phyloP scores from a whole-genome alignment of 2,113 vertebrate genomes.

The Baryphthengus martii region DNA sequence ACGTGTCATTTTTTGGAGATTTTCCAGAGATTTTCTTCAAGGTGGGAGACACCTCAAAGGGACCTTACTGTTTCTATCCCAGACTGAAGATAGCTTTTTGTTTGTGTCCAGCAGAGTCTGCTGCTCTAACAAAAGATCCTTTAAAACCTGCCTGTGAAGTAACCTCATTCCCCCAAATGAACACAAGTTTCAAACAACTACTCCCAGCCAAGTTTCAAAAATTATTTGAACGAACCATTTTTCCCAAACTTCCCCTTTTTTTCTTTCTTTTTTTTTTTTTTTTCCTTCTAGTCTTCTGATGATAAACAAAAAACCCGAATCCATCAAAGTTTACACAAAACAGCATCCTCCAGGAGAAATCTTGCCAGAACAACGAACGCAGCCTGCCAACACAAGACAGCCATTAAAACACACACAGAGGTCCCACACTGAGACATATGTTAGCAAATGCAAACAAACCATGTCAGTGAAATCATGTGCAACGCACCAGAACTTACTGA shows the following conservation, averaged over 20 bases:
- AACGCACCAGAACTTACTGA: background rate
- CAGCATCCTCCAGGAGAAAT: background rate
- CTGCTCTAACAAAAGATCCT: background rate
- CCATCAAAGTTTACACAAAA: background rate
- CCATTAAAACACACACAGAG: conserved; percentile 33
- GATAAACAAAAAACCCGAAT: background rate
- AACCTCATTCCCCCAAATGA: background rate
- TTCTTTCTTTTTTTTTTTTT: background rate
- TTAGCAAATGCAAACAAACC: conserved; percentile 35
- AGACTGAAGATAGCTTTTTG: background rate
- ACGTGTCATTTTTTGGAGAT: background rate
- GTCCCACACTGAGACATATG: conserved; percentile 36
- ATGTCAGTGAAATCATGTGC: background rate
- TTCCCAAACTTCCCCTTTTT: background rate
- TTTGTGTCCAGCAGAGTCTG: background rate
- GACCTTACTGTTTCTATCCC: background rate
- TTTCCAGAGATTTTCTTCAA: background rate
- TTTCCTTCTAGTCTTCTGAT: background rate
- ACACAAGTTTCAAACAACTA: background rate
- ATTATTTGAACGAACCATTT: background rate
- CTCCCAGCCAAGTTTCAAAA: background rate
- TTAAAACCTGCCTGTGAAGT: background rate
- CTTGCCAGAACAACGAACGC: background rate
- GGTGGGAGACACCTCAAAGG: background rate
- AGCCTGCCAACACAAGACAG: conserved; percentile 32